phyloP scores from a whole-genome alignment of 2,888 invertebrate species.

The Eumerus sabulonum region DNA sequence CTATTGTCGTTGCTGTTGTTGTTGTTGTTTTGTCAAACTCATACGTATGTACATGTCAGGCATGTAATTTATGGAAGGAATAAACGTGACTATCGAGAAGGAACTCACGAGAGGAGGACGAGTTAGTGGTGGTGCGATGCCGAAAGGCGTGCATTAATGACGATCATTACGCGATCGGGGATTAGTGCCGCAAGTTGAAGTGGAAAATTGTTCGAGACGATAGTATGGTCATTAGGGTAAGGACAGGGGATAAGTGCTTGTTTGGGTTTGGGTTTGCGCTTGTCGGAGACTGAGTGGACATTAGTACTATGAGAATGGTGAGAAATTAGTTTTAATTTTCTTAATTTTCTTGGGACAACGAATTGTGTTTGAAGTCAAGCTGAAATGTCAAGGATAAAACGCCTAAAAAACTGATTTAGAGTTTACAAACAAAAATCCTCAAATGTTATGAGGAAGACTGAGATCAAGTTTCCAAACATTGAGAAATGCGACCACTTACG shows the following conservation, averaged over 20 bases:
- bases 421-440: too few species aligned
- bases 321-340: too few species aligned
- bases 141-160: slow-evolving; percentile 34
- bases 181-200: slow-evolving; percentile 44
- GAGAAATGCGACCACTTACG: too few species aligned
- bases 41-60: not conserved
- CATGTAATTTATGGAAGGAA: slow-evolving; percentile 35
- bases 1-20: not conserved
- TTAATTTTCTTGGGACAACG: too few species aligned
- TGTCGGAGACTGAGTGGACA: too few species aligned
- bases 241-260: not conserved
- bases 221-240: not conserved
- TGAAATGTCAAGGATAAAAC: too few species aligned
- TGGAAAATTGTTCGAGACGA: slow-evolving; percentile 35
- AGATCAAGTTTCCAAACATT: too few species aligned
- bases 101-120: slow-evolving; percentile 3
- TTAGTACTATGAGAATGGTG: too few species aligned
- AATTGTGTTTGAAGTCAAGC: too few species aligned
- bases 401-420: too few species aligned
- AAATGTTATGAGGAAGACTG: too few species aligned
- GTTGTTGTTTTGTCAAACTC: not conserved
- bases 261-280: too few species aligned
- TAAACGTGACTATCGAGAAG: not conserved
- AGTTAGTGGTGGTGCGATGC: not conserved
- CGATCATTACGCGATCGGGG: slow-evolving; percentile 55